These are phyloP conservation scores for Stenoptilia bipunctidactyla DNA, from an alignment of 2,888 invertebrate genomes.

Conservation along the genomic window DNA sequence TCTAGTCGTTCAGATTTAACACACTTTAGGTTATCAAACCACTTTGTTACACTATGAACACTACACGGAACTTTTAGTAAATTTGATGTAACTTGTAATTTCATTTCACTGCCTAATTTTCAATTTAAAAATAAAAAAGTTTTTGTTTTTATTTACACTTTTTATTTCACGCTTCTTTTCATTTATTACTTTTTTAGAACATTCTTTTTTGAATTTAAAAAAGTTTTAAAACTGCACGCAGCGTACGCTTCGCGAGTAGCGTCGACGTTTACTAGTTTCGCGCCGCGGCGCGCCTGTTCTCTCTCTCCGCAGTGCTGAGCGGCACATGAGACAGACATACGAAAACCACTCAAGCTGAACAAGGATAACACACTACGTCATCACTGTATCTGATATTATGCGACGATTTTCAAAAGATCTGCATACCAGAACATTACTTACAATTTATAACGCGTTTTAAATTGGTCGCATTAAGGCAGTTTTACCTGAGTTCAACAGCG, in stretches of 20 bases:
- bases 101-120: constrained; percentile 1
- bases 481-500: constrained; percentile 55
- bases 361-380: constrained; percentile 36
- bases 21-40: constrained; percentile 37
- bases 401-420: constrained; percentile 39
- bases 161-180: background rate
- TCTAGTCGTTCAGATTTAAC: constrained; percentile 20
- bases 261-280: background rate
- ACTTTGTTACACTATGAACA: constrained; percentile 43
- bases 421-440: background rate
- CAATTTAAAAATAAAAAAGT: no score
- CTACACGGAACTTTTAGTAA: constrained; percentile 43
- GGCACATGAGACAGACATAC: constrained; percentile 54
- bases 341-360: constrained; percentile 23
- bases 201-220: background rate
- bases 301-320: constrained; percentile 33
- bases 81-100: constrained; percentile 13
- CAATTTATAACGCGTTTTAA: background rate
- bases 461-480: constrained; percentile 34
- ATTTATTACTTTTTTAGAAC: background rate
- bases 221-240: background rate
- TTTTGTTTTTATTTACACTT: background rate
- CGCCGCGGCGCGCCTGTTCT: background rate
- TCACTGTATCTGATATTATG: constrained; percentile 45
- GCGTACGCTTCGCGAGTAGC: background rate